phyloP scores from a whole-genome alignment of 2,888 invertebrate genomes.

The Polymixis flavicincta region DNA sequence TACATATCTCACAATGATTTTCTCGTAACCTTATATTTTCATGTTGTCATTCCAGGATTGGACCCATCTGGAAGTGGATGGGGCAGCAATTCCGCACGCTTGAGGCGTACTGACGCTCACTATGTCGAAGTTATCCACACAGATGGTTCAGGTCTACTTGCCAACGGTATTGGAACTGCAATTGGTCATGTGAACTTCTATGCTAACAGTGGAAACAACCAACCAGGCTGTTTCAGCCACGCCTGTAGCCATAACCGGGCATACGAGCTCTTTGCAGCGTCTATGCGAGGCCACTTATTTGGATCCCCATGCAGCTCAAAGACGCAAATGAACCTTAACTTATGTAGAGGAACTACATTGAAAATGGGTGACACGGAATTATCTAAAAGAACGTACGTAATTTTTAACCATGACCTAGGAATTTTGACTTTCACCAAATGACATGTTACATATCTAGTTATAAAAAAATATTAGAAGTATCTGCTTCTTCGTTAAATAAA shows the following conservation, averaged over 20 bases:
- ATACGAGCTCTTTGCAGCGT: constrained; percentile 76
- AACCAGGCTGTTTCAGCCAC: constrained; percentile 80
- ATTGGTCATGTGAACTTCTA: constrained; percentile 96
- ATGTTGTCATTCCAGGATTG: constrained; percentile 69
- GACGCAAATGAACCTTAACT: constrained; percentile 70
- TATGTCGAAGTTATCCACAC: constrained; percentile 85
- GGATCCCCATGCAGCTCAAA: constrained; percentile 71
- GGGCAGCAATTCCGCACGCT: constrained; percentile 68
- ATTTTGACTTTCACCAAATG: neutral
- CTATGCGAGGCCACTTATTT: constrained; percentile 65
- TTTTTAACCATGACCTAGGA: neutral
- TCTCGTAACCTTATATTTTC: neutral
- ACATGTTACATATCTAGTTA: no score
- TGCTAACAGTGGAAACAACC: constrained; percentile 95
- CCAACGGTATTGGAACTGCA: constrained; percentile 92
- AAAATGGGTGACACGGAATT: constrained; percentile 72
- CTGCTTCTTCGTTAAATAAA: neutral
- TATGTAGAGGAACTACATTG: constrained; percentile 70
- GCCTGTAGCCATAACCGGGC: constrained; percentile 78
- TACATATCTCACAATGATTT: neutral
- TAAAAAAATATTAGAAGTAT: no score
- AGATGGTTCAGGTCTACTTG: constrained; percentile 71
- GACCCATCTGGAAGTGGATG: constrained; percentile 76
- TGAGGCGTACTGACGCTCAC: constrained; percentile 71
- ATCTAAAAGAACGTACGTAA: constrained; percentile 73